These are phyloP conservation scores for Leptodactylus fallax DNA, from an alignment of 2,797 vertebrate species.

Conservation along the genomic window DNA sequence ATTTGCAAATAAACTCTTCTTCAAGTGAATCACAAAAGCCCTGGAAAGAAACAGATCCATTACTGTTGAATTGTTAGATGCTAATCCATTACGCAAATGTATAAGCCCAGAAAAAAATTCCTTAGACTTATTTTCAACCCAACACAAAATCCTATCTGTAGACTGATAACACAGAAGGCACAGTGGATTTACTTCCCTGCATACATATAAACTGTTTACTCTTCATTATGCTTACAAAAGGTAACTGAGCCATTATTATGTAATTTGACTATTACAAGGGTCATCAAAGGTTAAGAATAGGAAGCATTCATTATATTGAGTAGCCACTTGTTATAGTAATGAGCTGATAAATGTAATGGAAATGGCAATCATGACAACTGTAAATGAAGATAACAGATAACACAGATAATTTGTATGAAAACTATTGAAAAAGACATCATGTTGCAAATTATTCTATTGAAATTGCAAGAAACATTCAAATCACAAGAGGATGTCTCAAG, in stretches of 20 bases:
- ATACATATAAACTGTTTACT: not conserved
- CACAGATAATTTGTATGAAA: too few species aligned
- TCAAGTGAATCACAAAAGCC: slow-evolving; percentile 14
- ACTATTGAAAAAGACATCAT: too few species aligned
- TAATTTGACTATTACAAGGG: not conserved
- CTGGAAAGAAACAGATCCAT: slow-evolving; percentile 44
- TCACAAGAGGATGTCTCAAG: too few species aligned
- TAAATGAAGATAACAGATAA: too few species aligned
- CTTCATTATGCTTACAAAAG: slow-evolving; percentile 16
- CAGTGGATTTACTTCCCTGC: slow-evolving; percentile 31
- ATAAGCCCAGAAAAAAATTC: slow-evolving; percentile 38
- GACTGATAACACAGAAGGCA: slow-evolving; percentile 34
- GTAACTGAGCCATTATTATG: slow-evolving; percentile 29
- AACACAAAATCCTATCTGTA: slow-evolving; percentile 35
- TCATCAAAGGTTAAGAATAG: not conserved
- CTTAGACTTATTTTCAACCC: not conserved
- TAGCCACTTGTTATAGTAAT: slow-evolving; percentile 1
- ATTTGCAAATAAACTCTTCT: slow-evolving; percentile 51
- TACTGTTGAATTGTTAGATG: slow-evolving; percentile 52
- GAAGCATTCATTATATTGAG: not conserved
- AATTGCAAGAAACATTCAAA: too few species aligned
- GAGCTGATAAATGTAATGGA: not conserved
- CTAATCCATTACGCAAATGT: slow-evolving; percentile 61
- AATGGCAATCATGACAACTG: too few species aligned
- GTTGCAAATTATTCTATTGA: too few species aligned